Evolutionary conservation across 2,888 invertebrate species (phyloP).

Genomic region (Elgonia sp.): DNA sequence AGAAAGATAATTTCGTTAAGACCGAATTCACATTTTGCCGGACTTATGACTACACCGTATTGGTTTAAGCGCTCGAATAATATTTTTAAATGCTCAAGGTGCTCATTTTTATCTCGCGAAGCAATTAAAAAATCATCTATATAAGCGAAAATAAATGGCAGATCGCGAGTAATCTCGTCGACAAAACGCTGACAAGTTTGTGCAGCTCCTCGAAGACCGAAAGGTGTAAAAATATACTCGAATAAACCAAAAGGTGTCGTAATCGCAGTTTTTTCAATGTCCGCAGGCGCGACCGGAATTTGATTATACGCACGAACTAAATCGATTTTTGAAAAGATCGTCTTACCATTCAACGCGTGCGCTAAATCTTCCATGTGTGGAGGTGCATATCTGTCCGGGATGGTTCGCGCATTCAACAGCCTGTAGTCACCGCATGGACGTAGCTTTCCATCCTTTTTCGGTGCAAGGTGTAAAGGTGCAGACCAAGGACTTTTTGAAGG

Average conservation of each 20-base stretch:
- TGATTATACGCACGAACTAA: constrained; percentile 47
- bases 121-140: constrained; percentile 22
- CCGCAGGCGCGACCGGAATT: constrained; percentile 41
- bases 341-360: neutral
- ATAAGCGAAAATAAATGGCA: neutral
- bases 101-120: neutral
- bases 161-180: neutral
- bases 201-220: constrained; percentile 76
- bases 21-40: neutral
- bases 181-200: constrained; percentile 18
- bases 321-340: constrained; percentile 15
- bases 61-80: neutral
- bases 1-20: neutral
- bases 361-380: neutral
- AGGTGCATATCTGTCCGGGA: constrained; percentile 19
- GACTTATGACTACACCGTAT: neutral
- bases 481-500: constrained; percentile 68
- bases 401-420: constrained; percentile 29
- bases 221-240: constrained; percentile 65
- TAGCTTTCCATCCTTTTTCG: constrained; percentile 36
- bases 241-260: constrained; percentile 45
- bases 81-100: neutral
- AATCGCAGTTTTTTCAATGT: constrained; percentile 37
- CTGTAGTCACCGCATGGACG: constrained; percentile 64
- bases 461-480: neutral